Evolutionary conservation across 2,888 invertebrate genomes (phyloP).

Genomic region (Oscheius sp.): DNA sequence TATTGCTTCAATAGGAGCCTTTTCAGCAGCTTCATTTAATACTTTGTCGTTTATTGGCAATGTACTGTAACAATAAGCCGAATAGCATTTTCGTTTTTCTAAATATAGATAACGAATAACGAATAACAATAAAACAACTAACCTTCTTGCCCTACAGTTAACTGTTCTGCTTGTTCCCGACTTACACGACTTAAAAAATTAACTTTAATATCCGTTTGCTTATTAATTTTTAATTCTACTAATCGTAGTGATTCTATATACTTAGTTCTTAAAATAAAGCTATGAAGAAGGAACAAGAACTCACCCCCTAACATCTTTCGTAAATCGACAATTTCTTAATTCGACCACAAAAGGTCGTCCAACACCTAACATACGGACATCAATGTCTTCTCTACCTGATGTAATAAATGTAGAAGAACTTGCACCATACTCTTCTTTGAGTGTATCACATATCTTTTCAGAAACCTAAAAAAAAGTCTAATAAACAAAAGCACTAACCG

Average conservation of each 20-base stretch:
- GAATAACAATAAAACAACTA: background rate
- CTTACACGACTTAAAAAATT: constrained; percentile 48
- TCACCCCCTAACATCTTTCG: constrained; percentile 38
- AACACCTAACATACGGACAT: constrained; percentile 84
- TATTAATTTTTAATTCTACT: constrained; percentile 49
- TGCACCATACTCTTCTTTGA: constrained; percentile 54
- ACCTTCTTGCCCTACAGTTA: constrained; percentile 66
- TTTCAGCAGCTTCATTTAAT: constrained; percentile 30
- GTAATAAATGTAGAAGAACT: constrained; percentile 58
- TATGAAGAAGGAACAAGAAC: no score
- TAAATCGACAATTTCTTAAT: constrained; percentile 75
- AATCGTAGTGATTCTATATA: constrained; percentile 37
- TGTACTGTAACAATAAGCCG: constrained; percentile 64
- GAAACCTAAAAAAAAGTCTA: constrained; percentile 53
- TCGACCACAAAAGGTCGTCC: constrained; percentile 94
- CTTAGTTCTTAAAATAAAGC: constrained; percentile 32
- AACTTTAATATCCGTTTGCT: constrained; percentile 41
- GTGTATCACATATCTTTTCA: constrained; percentile 58
- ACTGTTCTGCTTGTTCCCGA: constrained; percentile 46
- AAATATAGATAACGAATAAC: constrained; percentile 21
- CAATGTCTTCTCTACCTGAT: constrained; percentile 86
- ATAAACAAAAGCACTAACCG: constrained; percentile 33
- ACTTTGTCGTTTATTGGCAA: constrained; percentile 45
- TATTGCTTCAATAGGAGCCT: constrained; percentile 38
- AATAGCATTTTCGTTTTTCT: constrained; percentile 67